A percentile compares a stretch with the other conserved stretches of the same genome.
Evolutionary conservation across 2,113 vertebrate genomes (phyloP).

Genomic region (Puffinus mauretanicus): DNA sequence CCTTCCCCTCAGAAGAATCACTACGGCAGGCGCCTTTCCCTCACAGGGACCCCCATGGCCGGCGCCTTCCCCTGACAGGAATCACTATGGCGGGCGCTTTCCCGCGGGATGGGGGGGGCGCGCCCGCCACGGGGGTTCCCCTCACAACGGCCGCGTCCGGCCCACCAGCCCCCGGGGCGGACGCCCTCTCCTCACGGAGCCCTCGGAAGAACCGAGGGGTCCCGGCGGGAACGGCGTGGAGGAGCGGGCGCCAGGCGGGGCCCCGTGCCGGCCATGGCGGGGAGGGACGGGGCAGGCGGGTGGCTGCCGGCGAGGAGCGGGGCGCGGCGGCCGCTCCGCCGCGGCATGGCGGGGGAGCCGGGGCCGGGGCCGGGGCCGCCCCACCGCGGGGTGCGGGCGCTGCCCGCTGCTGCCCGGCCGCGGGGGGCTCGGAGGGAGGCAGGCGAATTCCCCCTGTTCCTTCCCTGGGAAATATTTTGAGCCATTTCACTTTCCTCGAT

Average conservation of each 20-base stretch:
- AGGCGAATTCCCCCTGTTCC: background rate
- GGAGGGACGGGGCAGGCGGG: background rate
- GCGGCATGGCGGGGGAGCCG: too few species aligned
- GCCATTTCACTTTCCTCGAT: constrained; percentile 4
- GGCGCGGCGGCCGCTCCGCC: background rate
- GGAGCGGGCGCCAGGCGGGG: background rate
- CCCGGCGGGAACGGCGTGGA: too few species aligned
- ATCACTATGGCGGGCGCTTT: background rate
- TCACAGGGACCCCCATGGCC: background rate
- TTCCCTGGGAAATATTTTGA: background rate
- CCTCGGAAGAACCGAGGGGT: background rate
- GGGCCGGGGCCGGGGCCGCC: too few species aligned
- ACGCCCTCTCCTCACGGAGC: background rate
- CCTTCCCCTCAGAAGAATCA: too few species aligned
- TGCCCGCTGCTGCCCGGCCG: background rate
- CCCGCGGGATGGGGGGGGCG: too few species aligned
- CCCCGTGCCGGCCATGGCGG: background rate
- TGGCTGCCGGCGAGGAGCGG: background rate
- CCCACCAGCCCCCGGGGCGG: background rate
- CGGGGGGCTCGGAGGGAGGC: background rate
- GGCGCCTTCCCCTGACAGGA: too few species aligned
- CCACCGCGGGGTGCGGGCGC: too few species aligned
- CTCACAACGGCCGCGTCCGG: background rate
- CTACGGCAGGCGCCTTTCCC: background rate
- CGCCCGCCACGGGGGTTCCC: too few species aligned